Conservation (phyloP, 2,113 vertebrate genomes). For the Silurus glanis region DNA sequence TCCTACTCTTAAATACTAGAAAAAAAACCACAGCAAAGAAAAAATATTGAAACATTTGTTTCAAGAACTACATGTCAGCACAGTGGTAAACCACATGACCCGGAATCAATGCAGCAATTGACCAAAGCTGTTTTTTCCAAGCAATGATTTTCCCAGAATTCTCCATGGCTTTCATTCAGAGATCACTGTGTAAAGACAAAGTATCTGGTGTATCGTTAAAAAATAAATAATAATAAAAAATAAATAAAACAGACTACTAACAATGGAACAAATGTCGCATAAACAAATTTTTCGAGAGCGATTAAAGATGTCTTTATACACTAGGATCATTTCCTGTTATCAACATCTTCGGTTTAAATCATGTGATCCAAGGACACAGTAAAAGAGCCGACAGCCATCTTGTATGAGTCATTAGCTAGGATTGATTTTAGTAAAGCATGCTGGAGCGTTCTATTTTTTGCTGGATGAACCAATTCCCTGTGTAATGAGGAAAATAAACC, state of each 20-base stretch:
- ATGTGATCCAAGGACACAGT: neutral
- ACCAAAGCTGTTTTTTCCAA: slow-evolving; percentile 1
- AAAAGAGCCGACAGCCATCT: neutral
- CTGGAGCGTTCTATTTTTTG: neutral
- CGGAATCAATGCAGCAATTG: neutral
- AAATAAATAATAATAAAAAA: too few species aligned
- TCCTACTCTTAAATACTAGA: neutral
- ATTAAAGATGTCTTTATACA: neutral
- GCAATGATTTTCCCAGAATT: slow-evolving; percentile 14
- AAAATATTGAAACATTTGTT: neutral
- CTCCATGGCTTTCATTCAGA: neutral
- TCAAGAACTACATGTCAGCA: neutral
- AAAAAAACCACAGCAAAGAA: neutral
- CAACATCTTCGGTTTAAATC: neutral
- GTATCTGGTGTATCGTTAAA: neutral
- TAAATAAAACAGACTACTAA: neutral
- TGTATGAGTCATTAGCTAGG: neutral
- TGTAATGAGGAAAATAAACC: neutral
- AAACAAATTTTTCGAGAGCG: neutral
- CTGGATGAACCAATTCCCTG: neutral
- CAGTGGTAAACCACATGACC: neutral
- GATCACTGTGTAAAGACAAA: neutral
- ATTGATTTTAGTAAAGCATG: too few species aligned
- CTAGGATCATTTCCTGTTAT: neutral
- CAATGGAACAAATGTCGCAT: neutral